Conservation (phyloP, 2,113 vertebrate species). For the Anarhynchus alexandrinus region DNA sequence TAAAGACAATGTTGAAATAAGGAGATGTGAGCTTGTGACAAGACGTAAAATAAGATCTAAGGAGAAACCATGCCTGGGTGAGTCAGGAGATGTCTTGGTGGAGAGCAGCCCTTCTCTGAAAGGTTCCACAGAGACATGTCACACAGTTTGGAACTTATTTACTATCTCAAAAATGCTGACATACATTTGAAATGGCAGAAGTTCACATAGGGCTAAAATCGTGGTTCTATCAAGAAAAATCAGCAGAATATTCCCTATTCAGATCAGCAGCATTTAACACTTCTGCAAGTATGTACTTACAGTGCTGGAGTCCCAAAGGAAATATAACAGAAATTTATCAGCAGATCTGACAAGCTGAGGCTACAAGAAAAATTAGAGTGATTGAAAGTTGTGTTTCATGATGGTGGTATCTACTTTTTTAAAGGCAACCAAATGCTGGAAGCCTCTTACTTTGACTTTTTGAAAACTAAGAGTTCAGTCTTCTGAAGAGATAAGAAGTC, state of each 20-base stretch:
- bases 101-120: background rate
- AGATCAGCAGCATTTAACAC: background rate
- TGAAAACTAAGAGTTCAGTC: background rate
- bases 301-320: background rate
- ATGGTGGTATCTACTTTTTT: background rate
- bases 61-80: background rate
- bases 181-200: background rate
- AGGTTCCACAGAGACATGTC: rapidly evolving
- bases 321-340: background rate
- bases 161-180: background rate
- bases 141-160: background rate
- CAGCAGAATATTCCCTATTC: background rate
- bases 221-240: background rate
- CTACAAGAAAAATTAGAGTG: background rate
- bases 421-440: background rate
- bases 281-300: background rate
- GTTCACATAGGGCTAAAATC: background rate
- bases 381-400: background rate
- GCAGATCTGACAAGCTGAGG: background rate
- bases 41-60: background rate
- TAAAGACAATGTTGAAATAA: background rate
- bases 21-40: background rate
- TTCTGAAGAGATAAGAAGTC: background rate
- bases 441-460: background rate
- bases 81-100: background rate